phyloP scores from a whole-genome alignment of 2,113 vertebrate species.

The Loxodonta africana region DNA sequence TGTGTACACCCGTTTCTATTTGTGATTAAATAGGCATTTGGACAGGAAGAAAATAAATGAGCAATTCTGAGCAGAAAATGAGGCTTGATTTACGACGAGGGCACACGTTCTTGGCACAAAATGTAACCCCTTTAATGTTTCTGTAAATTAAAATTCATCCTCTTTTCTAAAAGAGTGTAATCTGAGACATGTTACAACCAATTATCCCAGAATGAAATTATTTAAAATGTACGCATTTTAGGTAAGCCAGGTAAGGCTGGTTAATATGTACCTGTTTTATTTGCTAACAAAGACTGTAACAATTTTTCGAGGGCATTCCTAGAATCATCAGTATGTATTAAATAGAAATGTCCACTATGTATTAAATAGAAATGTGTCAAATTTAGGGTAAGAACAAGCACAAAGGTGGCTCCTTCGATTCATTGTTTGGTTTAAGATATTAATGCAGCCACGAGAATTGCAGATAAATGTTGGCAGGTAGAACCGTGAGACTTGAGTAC shows the following conservation, averaged over 20 bases:
- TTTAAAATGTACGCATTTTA: constrained; percentile 4
- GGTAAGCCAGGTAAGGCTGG: neutral
- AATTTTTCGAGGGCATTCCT: neutral
- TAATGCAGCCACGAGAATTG: neutral
- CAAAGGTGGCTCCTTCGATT: neutral
- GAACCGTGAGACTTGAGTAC: neutral
- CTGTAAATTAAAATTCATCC: constrained; percentile 68
- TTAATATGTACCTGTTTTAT: accelerated
- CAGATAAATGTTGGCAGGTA: neutral
- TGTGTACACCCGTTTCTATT: neutral
- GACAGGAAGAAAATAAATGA: constrained; percentile 34
- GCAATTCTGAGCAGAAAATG: constrained; percentile 65
- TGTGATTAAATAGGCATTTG: constrained; percentile 39
- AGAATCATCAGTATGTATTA: neutral
- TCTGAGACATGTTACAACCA: neutral
- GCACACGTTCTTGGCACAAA: neutral
- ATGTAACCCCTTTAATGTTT: constrained; percentile 21
- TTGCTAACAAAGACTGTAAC: neutral
- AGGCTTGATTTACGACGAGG: constrained; percentile 7
- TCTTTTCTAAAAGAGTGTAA: constrained; percentile 46
- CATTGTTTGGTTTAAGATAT: neutral
- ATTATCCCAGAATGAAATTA: constrained; percentile 57
- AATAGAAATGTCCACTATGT: neutral
- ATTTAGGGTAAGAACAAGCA: neutral
- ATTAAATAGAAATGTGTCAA: neutral